Evolutionary conservation across 2,888 invertebrate genomes (phyloP), one percentile per base, ranked within the genome.

Genomic region (Drosophila subsilvestris): DNA sequence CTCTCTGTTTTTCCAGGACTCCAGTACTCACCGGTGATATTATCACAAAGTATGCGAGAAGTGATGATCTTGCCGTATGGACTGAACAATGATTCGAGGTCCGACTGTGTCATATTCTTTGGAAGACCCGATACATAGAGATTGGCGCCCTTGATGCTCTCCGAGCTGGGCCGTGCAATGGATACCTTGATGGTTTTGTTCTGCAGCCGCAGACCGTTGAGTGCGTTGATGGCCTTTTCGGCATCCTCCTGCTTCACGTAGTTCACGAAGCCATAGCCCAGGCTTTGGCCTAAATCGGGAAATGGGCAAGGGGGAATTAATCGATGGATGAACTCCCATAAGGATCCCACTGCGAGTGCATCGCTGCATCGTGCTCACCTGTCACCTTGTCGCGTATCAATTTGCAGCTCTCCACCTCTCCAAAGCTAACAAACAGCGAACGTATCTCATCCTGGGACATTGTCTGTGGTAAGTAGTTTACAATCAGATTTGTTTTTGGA

Each of bases 181-280:
- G 98, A 98, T 86, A 92, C 92, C 96, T 99, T 99, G 91, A 99
- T 99, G 68, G 99, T 99, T 95, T 99, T 99, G 93, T 99, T 99
- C 93, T 99, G 99, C 87, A 99, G 95, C 84, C 99, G 95, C 84
- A 99, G 95, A 88, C 99, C 99, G 93, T 99, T 99, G 89, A 99
- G 95, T 69, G 98, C 98, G 93, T 96, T 96, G 93, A 99, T 99
- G 80, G 99, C 99, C 93, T 99, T 99, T 92, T 98, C 98, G 73
- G 99, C 99, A 93, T 99, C 99, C 93, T 98, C 98, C 75, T 97
- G 95, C 90, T 97, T 95, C 92, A 98, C 97, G 94, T 99, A 99
- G 95, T 99, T 99, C 91, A 99, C 99, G 94, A 99, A 99, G 90
- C 99, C 99, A 93, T 99, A 99, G 90, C 99, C 99, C 92, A 99